Percentiles rank a stretch among this genome's conserved stretches.
These are phyloP conservation scores for Coenobita brevimanus DNA, from an alignment of 1,140 invertebrate genomes.

Conservation along the genomic window DNA sequence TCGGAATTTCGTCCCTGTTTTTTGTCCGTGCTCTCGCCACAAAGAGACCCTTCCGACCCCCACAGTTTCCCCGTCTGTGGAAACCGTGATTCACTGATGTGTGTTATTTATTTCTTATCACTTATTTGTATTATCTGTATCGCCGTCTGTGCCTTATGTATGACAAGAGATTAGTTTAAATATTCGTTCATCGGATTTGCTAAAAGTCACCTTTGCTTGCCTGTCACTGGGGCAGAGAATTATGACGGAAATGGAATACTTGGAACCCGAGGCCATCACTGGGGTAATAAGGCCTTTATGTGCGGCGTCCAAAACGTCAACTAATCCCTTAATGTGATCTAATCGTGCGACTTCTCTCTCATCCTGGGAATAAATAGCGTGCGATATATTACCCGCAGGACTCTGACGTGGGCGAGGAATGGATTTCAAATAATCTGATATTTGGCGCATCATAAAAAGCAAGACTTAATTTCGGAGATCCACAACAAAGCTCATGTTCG, in stretches of 20 bases:
- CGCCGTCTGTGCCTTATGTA: neutral
- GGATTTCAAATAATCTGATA: too few species aligned
- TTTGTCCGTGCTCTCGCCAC: slow-evolving; percentile 18
- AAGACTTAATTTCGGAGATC: too few species aligned
- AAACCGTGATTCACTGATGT: neutral
- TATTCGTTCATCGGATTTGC: too few species aligned
- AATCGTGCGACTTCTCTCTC: slow-evolving; percentile 27
- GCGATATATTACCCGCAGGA: too few species aligned
- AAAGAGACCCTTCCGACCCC: slow-evolving; percentile 26
- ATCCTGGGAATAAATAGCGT: too few species aligned
- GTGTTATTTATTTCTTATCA: neutral
- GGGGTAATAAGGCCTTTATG: neutral
- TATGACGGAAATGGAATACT: neutral
- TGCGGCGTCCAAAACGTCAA: neutral
- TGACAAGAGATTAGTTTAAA: too few species aligned
- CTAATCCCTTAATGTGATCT: slow-evolving; percentile 38
- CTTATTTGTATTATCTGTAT: neutral
- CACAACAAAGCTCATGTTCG: too few species aligned
- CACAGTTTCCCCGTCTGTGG: slow-evolving; percentile 21
- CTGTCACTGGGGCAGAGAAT: too few species aligned
- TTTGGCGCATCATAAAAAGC: too few species aligned
- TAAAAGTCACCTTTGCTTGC: too few species aligned
- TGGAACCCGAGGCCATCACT: neutral
- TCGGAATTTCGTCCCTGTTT: slow-evolving; percentile 22
- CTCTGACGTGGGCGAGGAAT: too few species aligned